Percentiles rank a stretch among this genome's conserved stretches.
Conservation (phyloP, 2,888 invertebrate species). For the Oithona nana region DNA sequence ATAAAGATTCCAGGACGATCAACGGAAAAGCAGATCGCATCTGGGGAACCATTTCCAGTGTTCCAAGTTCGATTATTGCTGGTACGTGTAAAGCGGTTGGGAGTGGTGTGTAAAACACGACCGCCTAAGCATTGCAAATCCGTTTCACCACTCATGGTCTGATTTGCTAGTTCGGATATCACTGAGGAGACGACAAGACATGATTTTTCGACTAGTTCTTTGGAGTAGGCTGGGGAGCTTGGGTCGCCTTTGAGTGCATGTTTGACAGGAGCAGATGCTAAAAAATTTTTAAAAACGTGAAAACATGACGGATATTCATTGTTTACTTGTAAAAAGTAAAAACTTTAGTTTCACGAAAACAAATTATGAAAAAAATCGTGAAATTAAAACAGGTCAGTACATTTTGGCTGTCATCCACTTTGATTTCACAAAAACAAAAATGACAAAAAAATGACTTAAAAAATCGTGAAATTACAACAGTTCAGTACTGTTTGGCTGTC, state of each 20-base stretch:
- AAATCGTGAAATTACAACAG: too few species aligned
- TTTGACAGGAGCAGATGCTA: conserved; percentile 56
- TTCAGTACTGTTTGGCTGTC: too few species aligned
- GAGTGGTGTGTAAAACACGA: conserved; percentile 5
- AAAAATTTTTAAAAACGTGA: too few species aligned
- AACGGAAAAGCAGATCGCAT: conserved; percentile 84
- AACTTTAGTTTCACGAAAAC: too few species aligned
- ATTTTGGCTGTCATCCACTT: too few species aligned
- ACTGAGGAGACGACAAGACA: conserved; percentile 48
- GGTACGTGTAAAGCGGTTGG: conserved; percentile 51
- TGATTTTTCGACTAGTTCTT: conserved; percentile 31
- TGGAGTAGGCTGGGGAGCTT: conserved; percentile 29
- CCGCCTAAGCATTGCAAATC: conserved; percentile 23
- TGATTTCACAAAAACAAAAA: too few species aligned
- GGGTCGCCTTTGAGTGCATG: conserved; percentile 34
- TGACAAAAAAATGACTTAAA: too few species aligned
- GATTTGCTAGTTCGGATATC: conserved; percentile 65
- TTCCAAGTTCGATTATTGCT: conserved; percentile 86
- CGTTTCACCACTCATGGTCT: conserved; percentile 53
- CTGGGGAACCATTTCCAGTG: conserved; percentile 86
- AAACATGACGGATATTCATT: too few species aligned
- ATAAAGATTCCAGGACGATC: conserved; percentile 72
- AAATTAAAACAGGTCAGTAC: too few species aligned
- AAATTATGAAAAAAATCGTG: too few species aligned
- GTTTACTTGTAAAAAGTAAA: too few species aligned